Evolutionary conservation across 2,888 invertebrate genomes (phyloP).

Genomic region (Halictus ligatus): DNA sequence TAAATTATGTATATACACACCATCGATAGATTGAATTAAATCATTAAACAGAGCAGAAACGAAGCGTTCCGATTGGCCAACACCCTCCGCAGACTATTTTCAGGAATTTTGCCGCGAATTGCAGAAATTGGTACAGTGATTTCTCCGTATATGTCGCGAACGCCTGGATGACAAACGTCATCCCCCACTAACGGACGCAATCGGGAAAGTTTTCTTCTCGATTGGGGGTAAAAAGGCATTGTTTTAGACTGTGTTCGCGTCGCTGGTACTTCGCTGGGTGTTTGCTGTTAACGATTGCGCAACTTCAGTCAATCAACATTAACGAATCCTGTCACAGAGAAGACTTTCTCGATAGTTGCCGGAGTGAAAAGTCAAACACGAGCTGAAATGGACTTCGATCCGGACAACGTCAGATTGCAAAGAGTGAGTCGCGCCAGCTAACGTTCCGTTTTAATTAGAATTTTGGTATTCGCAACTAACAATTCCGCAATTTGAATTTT

Average conservation of each 20-base stretch:
- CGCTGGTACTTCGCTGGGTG: constrained; percentile 16
- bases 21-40: constrained; percentile 72
- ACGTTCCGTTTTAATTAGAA: neutral
- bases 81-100: neutral
- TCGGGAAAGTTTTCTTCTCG: neutral
- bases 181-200: neutral
- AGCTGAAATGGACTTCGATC: constrained; percentile 39
- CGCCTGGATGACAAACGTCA: too few species aligned
- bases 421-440: constrained; percentile 48
- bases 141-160: too few species aligned
- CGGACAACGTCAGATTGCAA: constrained; percentile 26
- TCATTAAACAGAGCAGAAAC: constrained; percentile 64
- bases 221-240: neutral
- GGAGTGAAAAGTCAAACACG: constrained; percentile 8
- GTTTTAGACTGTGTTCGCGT: neutral
- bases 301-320: neutral
- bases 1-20: constrained; percentile 80
- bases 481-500: too few species aligned
- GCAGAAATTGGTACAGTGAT: too few species aligned
- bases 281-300: neutral
- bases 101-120: too few species aligned
- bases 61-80: constrained; percentile 21
- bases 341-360: neutral
- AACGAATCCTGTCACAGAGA: neutral
- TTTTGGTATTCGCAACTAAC: too few species aligned